Base-by-base conservation (phyloP, 2,113 vertebrate species). In the Phasianus colchicus region DNA sequence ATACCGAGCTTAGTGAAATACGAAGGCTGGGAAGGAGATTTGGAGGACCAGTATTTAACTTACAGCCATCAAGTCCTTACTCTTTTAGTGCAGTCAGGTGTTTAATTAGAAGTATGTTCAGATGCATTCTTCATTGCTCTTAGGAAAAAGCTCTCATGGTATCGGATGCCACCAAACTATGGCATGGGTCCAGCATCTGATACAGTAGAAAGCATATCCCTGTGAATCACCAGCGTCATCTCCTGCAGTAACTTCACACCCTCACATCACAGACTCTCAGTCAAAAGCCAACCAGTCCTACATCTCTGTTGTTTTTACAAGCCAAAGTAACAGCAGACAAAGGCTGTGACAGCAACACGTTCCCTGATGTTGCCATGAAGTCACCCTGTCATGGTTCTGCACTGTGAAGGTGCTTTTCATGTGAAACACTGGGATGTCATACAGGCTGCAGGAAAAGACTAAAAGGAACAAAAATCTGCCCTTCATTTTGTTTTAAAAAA, bases 161-260 rank as follows among this genome's bases (percentile, higher is more conserved):
- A 71, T 95, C 94, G 29, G 71, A 74, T 95, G 76, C 50, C 89
- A 77, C 95, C 75, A 61, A 81, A 25, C 32, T 3, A 1, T 75
- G 96, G 94, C 93, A 1, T 22, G 8, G 52, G 9, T 81, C 93
- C 96, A 96, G 73, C 61, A 95, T 91, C 93, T 95, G 95, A 93
- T 90, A 93, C 29, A 80, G 72, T 0, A 74, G 91, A 83, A 96
- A 95, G 54, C 1, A 38, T 57, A 93, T 50, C 94, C 91, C 85
- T 65, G 90, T 45, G 79, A 95, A 95, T 89, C 13, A 0, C 73
- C 78, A 11, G 24, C 3, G 45, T 36, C 36, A 95, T 94, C 93
- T 96, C 86, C 55, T 57, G 61, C 60, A 22, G 94, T 91, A 91
- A 95, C 88, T 91, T 95, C 91, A 95, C 88, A 95, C 89, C 78